These are phyloP conservation scores for Eretmochelys imbricata DNA, from an alignment of 2,113 vertebrate species.

Conservation along the genomic window DNA sequence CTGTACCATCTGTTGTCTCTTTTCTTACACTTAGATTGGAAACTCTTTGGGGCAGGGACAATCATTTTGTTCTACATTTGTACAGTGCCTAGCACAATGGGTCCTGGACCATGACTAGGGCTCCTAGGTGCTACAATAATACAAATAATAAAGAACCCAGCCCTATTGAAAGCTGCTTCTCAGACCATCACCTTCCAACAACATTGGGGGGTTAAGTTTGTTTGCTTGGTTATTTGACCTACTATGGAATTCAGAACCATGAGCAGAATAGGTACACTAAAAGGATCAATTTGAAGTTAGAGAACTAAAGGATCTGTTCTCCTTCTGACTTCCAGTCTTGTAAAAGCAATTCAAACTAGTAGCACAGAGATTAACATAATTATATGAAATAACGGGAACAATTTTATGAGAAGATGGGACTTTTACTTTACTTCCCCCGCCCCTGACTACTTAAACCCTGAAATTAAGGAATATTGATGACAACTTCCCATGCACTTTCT, in stretches of 20 bases:
- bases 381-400: constrained; percentile 7
- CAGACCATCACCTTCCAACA: background rate
- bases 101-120: background rate
- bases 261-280: background rate
- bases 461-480: background rate
- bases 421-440: background rate
- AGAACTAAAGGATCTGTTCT: background rate
- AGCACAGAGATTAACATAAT: constrained; percentile 20
- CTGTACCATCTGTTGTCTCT: background rate
- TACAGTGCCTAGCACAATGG: background rate
- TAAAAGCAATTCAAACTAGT: constrained; percentile 19
- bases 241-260: rapidly evolving
- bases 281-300: background rate
- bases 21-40: background rate
- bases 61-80: background rate
- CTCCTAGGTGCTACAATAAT: background rate
- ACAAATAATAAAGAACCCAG: background rate
- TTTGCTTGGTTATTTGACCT: background rate
- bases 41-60: background rate
- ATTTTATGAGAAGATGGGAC: background rate
- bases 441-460: constrained; percentile 22
- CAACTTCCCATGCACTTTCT: constrained; percentile 41
- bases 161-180: background rate
- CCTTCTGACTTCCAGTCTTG: background rate
- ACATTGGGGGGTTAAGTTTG: background rate